Evolutionary conservation across 2,113 vertebrate species (phyloP).

Genomic region (Halcyon senegalensis): DNA sequence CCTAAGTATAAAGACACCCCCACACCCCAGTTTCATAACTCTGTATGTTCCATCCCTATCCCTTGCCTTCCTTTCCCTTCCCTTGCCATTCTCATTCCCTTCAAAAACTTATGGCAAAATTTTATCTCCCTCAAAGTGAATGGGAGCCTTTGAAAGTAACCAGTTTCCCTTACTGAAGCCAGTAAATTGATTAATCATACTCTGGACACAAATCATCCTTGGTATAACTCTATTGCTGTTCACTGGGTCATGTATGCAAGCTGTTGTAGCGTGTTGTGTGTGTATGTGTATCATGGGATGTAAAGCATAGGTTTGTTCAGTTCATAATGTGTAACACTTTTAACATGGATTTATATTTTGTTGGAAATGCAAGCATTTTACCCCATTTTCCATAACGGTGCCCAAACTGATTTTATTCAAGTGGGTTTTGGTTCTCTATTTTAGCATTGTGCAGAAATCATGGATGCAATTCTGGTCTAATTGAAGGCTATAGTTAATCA

Average conservation of each 20-base stretch:
- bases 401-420: background rate
- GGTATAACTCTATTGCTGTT: fast-evolving
- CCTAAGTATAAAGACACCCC: background rate
- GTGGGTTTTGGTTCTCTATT: background rate
- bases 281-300: background rate
- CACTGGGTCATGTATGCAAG: background rate
- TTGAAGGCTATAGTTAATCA: background rate
- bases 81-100: background rate
- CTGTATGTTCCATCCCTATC: background rate
- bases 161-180: background rate
- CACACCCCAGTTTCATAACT: background rate
- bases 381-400: background rate
- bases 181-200: background rate
- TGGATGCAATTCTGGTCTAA: background rate
- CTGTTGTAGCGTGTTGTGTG: background rate
- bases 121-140: background rate
- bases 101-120: background rate
- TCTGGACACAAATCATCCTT: background rate
- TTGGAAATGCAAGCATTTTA: background rate
- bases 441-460: background rate
- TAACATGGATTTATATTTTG: background rate
- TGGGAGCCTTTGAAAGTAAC: background rate
- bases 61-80: background rate
- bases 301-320: background rate
- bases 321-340: background rate